Evolutionary conservation across 2,113 vertebrate genomes (phyloP), one percentile per base, ranked within the genome.

Genomic region (Emydura subglobosa): DNA sequence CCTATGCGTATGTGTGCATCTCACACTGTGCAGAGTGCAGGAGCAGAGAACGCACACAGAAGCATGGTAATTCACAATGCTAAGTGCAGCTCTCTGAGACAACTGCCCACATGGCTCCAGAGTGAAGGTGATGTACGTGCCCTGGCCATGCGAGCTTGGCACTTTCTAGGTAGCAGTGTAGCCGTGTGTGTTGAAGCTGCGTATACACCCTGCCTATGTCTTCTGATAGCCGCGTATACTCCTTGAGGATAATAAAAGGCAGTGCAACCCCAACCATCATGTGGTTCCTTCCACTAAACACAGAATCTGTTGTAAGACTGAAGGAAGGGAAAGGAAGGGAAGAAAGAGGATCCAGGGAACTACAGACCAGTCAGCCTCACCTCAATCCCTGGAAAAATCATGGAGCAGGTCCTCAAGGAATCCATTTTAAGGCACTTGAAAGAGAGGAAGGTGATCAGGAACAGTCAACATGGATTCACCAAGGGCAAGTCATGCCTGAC

Each of bases 21-120:
- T 89, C 5, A 0, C 31, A 79, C 0, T 0, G 50, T 22, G 94
- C 57, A 25, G 57, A 27, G 12, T 55, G 5, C 54, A 88, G 86
- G 53, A 94, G 22, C 1, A 1, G 2, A 39, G 53, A 91, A 49
- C 51, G 10, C 21, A 78, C 7, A 10, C 10, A 61, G 34, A 95
- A 17, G 1, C 61, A 65, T 0, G 9, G 10, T 59, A 27, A 25
- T 5, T 59, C 10, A 59, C 57, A 25, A 57, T 57, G 8, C 55
- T 57, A 7, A 57, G 21, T 24, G 55, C 7, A 22, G 22, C 27
- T 54, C 80, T 78, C 54, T 5, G 1, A 88, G 14, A 59, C 24
- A 27, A 59, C 54, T 24, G 17, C 54, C 54, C 27, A 42, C 76
- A 50, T 1, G 3, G 49, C 88, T 19, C 0, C 50, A 31, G 91